phyloP scores from a whole-genome alignment of 2,113 vertebrate genomes.

The Scomber colias region DNA sequence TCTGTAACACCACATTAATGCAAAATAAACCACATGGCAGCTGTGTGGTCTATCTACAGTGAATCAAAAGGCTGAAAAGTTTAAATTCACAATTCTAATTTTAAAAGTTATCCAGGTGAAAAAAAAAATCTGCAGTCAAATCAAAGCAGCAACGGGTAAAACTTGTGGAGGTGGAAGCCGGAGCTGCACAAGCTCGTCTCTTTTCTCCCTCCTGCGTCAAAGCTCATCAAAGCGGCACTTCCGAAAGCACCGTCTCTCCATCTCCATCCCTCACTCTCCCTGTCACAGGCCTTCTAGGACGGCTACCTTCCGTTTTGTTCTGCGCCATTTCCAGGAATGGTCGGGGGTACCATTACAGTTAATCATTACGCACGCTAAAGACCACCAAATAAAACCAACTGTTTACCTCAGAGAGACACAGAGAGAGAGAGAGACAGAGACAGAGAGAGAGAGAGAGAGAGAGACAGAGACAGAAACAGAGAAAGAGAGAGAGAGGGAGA shows the following conservation, averaged over 20 bases:
- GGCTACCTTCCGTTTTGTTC: constrained; percentile 32
- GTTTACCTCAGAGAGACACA: constrained; percentile 40
- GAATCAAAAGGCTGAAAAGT: background rate
- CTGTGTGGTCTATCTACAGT: background rate
- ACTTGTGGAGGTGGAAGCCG: constrained; percentile 9
- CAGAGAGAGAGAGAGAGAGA: constrained; percentile 14
- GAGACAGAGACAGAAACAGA: constrained; percentile 15
- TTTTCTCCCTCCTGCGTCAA: constrained; percentile 38
- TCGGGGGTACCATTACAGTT: constrained; percentile 51
- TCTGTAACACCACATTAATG: background rate
- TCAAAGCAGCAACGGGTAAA: background rate
- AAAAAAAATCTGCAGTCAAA: constrained; percentile 11
- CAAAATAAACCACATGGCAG: background rate
- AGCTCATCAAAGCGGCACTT: constrained; percentile 50
- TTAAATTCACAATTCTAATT: background rate
- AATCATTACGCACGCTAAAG: constrained; percentile 59
- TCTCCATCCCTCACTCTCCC: constrained; percentile 56
- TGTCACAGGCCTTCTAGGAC: constrained; percentile 52
- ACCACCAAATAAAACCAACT: constrained; percentile 37
- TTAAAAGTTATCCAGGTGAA: background rate
- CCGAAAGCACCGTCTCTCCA: constrained; percentile 35
- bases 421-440: constrained; percentile 6
- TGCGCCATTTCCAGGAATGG: constrained; percentile 54
- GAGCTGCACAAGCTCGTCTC: constrained; percentile 21
- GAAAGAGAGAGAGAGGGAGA: constrained; percentile 31